Percentiles rank a stretch among this genome's conserved stretches.
These are phyloP conservation scores for Papilio protenor DNA, from an alignment of 2,888 invertebrate genomes.

Conservation along the genomic window DNA sequence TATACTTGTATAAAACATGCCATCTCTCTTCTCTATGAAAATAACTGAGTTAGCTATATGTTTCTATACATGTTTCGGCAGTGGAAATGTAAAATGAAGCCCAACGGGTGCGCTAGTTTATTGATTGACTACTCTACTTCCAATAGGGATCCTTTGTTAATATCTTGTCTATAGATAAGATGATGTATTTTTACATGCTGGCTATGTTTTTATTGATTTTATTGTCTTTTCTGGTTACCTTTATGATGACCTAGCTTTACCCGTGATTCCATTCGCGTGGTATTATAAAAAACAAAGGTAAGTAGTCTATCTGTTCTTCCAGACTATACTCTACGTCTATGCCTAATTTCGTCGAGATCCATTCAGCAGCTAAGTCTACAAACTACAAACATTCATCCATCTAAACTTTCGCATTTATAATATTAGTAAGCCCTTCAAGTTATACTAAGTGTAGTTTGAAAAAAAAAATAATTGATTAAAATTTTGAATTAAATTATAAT, in stretches of 20 bases:
- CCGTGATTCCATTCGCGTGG: no score
- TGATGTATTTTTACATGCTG: not conserved
- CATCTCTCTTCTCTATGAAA: not conserved
- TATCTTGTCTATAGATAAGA: not conserved
- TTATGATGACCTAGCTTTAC: not conserved
- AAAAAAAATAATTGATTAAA: no score
- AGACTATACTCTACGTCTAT: no score
- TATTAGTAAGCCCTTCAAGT: no score
- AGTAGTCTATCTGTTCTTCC: no score
- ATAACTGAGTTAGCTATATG: not conserved
- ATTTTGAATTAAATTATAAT: no score
- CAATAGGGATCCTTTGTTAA: slow-evolving; percentile 17
- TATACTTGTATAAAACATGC: not conserved
- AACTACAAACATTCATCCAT: no score
- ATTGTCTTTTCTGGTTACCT: not conserved
- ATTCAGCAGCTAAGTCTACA: no score
- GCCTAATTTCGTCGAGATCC: no score
- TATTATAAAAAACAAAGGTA: no score
- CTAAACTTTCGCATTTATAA: no score
- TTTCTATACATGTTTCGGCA: not conserved
- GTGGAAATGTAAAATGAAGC: not conserved
- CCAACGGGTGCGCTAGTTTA: slow-evolving; percentile 35
- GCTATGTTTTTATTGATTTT: not conserved
- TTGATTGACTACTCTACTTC: slow-evolving; percentile 31
- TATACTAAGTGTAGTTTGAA: no score